Conservation (phyloP, 2,888 invertebrate species). For the Epirrhoe alternata region DNA sequence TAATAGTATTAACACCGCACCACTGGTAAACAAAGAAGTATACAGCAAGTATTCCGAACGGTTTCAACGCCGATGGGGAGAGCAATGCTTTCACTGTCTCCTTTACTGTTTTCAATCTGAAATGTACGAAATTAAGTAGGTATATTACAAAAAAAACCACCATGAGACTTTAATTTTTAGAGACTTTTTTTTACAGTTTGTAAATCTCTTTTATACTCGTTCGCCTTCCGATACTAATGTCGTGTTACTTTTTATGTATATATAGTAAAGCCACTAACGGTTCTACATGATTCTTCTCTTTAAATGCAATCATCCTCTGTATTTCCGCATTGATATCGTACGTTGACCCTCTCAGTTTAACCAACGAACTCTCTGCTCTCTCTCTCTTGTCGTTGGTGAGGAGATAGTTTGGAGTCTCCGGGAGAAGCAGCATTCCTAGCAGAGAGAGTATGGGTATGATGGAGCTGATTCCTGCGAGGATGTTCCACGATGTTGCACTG, state of each 20-base stretch:
- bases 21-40: constrained; percentile 90
- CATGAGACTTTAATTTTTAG: too few species aligned
- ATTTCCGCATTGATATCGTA: constrained; percentile 87
- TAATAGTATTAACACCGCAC: constrained; percentile 88
- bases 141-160: too few species aligned
- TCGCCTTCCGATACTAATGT: too few species aligned
- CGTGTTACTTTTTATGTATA: too few species aligned
- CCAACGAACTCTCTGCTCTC: constrained; percentile 85
- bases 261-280: constrained; percentile 59
- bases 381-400: constrained; percentile 85
- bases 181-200: background rate
- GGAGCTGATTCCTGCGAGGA: constrained; percentile 87
- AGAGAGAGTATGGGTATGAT: constrained; percentile 86
- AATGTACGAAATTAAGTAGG: too few species aligned
- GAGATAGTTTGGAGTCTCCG: constrained; percentile 90
- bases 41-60: constrained; percentile 85
- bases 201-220: too few species aligned
- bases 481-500: constrained; percentile 86
- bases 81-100: constrained; percentile 85
- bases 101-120: constrained; percentile 74
- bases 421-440: constrained; percentile 86
- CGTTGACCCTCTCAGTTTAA: constrained; percentile 85
- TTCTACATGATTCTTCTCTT: constrained; percentile 87
- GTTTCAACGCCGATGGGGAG: constrained; percentile 86
- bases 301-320: constrained; percentile 85